Evolutionary conservation across 2,797 vertebrate species (phyloP).

Genomic region (Darevskia mixta): DNA sequence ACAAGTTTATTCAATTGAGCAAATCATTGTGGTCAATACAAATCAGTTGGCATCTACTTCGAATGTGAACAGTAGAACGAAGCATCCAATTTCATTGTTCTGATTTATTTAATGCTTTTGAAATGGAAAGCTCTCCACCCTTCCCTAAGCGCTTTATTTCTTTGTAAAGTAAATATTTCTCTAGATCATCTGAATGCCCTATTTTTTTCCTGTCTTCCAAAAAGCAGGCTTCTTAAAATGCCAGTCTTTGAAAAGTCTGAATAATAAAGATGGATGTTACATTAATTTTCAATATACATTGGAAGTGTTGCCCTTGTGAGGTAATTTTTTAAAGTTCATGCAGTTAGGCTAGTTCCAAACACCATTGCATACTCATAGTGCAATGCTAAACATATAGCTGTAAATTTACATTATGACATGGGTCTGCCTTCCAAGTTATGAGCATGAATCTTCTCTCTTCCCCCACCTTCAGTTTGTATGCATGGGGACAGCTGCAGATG

Average conservation of each 20-base stretch:
- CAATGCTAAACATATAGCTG: not conserved
- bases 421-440: not conserved
- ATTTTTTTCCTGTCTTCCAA: not conserved
- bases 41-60: constrained; percentile 2
- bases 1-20: constrained; percentile 34
- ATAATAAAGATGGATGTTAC: constrained; percentile 19
- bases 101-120: constrained; percentile 27
- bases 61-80: constrained; percentile 30
- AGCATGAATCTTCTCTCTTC: not conserved
- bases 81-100: constrained; percentile 11
- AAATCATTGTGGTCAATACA: not conserved
- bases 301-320: constrained; percentile 30
- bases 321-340: constrained; percentile 27
- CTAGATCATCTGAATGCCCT: constrained; percentile 17
- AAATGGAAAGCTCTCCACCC: constrained; percentile 28
- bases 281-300: constrained; percentile 36
- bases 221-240: constrained; percentile 37
- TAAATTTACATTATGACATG: not conserved
- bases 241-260: constrained; percentile 19
- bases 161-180: constrained; percentile 26
- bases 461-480: not conserved
- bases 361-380: constrained; percentile 21
- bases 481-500: not conserved
- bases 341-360: constrained; percentile 28
- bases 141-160: not conserved